Evolutionary conservation across 2,113 vertebrate genomes (phyloP).

Genomic region (Orycteropus afer): DNA sequence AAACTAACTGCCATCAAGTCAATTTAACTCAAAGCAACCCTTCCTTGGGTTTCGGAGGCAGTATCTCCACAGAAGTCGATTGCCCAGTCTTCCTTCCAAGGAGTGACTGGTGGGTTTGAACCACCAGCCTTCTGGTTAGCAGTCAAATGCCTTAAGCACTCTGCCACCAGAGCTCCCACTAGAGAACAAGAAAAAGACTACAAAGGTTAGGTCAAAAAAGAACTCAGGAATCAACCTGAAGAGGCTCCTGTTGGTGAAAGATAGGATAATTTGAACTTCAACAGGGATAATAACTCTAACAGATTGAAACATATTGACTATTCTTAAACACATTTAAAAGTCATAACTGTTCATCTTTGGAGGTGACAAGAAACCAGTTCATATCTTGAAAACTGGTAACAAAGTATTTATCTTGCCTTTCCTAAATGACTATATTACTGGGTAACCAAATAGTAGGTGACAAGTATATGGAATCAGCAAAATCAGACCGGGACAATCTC

Average conservation of each 20-base stretch:
- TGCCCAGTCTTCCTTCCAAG: too few species aligned
- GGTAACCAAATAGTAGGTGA: background rate
- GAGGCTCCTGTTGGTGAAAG: background rate
- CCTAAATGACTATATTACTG: background rate
- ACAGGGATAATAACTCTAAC: background rate
- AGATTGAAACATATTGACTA: background rate
- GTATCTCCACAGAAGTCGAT: too few species aligned
- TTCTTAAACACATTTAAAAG: conserved; percentile 29
- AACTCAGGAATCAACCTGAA: too few species aligned
- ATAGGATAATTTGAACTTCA: background rate
- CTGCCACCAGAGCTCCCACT: too few species aligned
- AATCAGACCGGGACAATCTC: background rate
- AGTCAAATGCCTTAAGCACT: background rate
- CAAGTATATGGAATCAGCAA: background rate
- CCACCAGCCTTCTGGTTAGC: too few species aligned
- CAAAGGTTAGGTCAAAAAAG: too few species aligned
- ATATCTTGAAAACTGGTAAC: background rate
- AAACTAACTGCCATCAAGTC: too few species aligned
- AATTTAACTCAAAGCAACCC: too few species aligned
- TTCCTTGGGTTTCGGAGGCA: too few species aligned
- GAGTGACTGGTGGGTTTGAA: too few species aligned
- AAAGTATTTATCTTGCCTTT: background rate
- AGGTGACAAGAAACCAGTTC: background rate
- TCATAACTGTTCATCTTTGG: background rate
- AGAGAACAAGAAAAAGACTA: conserved; percentile 27